phyloP scores from a whole-genome alignment of 2,888 invertebrate species.

The Napeogenes inachia region DNA sequence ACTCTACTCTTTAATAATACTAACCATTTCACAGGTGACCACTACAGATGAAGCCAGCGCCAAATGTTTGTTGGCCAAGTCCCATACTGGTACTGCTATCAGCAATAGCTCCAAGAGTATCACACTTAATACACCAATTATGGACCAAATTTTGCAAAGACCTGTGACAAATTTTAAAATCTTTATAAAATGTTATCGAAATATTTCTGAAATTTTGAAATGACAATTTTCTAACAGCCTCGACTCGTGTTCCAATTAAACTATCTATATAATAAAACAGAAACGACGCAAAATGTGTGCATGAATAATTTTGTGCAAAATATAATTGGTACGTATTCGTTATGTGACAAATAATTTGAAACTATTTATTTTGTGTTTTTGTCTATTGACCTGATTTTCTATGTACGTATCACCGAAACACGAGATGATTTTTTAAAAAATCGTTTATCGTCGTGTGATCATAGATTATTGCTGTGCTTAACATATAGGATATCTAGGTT shows the following conservation, averaged over 20 bases:
- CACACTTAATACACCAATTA: constrained; percentile 45
- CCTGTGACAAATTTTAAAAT: constrained; percentile 35
- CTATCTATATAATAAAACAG: constrained; percentile 3
- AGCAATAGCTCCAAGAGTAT: constrained; percentile 41
- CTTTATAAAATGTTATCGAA: not conserved
- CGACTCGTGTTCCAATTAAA: not conserved
- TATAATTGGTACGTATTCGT: no score
- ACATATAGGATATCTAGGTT: no score
- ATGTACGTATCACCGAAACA: no score
- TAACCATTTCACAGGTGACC: constrained; percentile 69
- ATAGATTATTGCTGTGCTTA: no score
- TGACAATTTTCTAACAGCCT: not conserved
- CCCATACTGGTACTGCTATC: constrained; percentile 51
- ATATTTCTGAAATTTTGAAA: not conserved
- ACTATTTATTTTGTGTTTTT: no score
- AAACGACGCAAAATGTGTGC: no score
- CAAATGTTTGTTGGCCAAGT: constrained; percentile 52
- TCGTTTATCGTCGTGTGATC: no score
- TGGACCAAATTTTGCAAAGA: constrained; percentile 41
- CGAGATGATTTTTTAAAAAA: no score
- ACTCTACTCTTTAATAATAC: constrained; percentile 8
- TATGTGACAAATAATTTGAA: no score
- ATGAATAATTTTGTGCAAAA: no score
- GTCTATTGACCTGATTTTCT: no score
- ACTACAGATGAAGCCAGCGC: constrained; percentile 58